Evolutionary conservation across 2,113 vertebrate species (phyloP), one percentile per base, ranked within the genome.

Genomic region (Menura novaehollandiae): DNA sequence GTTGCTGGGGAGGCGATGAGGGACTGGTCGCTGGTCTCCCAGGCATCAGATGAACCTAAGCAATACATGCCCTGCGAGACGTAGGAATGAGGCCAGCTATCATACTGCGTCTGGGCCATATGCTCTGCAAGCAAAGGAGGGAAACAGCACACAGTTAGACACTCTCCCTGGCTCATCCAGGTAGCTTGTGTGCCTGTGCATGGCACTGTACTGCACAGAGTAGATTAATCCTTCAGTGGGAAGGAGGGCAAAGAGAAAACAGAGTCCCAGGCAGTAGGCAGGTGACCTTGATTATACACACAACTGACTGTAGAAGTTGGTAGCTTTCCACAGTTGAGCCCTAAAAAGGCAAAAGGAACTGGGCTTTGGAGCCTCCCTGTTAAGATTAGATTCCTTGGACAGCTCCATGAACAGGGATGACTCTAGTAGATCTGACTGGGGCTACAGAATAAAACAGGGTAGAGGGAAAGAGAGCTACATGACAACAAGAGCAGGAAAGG

Each of bases 51-150:
- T 2, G 99, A 99, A 33, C 99, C 99, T 94, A 99, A 98, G 97
- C 99, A 99, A 97, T 99, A 99, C 98, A 99, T 99, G 94, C 99
- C 99, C 97, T 99, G 99, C 8, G 99, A 99, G 97, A 99, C 99
- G 7, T 99, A 99, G 24, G 99, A 99, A 88, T 99, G 99, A 72
- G 99, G 99, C 99, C 99, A 99, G 88, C 99, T 99, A 35, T 99
- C 99, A n/a, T 99, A 98, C 93, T 99, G 97, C 23, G 98, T 99
- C 98, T 99, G 99, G 96, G 99, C 98, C 97, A 98, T 97, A 23
- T 97, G 98, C 92, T 98, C 98, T 98, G 97, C 33, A 86, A 88
- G 87, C 39, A 92, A 96, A 98, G 83, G 17, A 69, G 21, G 7
- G 27, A 86, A 79, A 87, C 41, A 77, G 66, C 51, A 86, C 56